Base-by-base conservation (phyloP, 1,140 invertebrate species). In the Aphelinus atriplicis region DNA sequence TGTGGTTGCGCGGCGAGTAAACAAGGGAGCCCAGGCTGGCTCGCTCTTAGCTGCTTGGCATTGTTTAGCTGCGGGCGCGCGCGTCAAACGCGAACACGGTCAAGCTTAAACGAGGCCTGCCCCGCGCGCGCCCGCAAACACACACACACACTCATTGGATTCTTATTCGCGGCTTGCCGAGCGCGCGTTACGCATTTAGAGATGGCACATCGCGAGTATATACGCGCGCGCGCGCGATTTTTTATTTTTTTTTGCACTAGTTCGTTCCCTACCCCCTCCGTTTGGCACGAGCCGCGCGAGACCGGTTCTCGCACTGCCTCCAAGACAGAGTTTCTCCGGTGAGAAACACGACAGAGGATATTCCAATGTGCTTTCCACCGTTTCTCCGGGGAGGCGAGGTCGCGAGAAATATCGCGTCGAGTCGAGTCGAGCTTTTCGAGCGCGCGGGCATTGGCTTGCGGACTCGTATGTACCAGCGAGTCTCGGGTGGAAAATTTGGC, bases 181-280 rank as follows among this genome's bases (percentile, higher is more conserved):
- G 1, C 43, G 51, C 61, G 45, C 48, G 60, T 63, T 71, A 71
- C 70, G 61, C 51, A 71, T 71, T 71, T 71, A 71, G 60, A 71
- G 70, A 45, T 56, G 47, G 6, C 56, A 42, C 26, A 26, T 26
- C 26, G 26, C 26, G 26, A 26, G 26, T 26, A 26, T 26, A 43
- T 7, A 43, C 42, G 58, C 9, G 9, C 58, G 58, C 42, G 58
- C 3, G 45, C 42, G 58, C 6, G 58, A 60, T 60, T 60, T 5
- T 60, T 43, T 65, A 10, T 65, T 63, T 53, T 53, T 53, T 9
- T 64, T 64, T 51, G 5, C 3, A 45, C 46, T 47, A 2, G 45
- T 46, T 7, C 0, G 46, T 26, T 26, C 26, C 26, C 26, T 26
- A 0, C 26, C 26, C 26, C 26, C 26, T 26, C 26, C 26, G 26